Base-by-base conservation (phyloP, 2,888 invertebrate species). In the Eupithecia centaureata region DNA sequence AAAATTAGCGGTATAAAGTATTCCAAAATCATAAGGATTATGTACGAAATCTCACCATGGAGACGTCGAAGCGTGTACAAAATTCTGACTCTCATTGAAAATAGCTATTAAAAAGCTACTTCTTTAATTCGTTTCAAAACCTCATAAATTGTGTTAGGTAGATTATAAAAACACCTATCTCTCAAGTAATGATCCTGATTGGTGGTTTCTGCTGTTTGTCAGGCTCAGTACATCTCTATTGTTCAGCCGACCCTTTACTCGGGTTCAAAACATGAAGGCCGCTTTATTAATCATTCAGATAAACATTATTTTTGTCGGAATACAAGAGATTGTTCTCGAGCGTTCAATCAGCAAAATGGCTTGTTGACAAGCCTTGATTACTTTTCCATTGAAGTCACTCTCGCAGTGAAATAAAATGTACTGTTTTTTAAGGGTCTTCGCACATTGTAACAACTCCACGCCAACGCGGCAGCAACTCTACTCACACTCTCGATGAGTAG, bases 221-320 rank as follows among this genome's bases (percentile, higher is more conserved):
- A 12, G 10, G 47, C 47, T 47, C 10, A 47, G 28, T 30, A n/a
- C 30, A 27, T 8, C 30, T 28, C 5, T 54, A 28, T 30, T 56
- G 54, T 30, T n/a, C 28, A 56, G 30, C n/a, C 54, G 30, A 56
- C 54, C n/a, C 54, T 28, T 56, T 7, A 28, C 30, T 15, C 15
- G 7, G 12, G 47, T 4, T 47, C 4, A 22, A 42, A 10, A 12
- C 18, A 42, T 47, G 18, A 47, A 47, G 47, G 18, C 28, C 7
- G 54, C 27, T 15, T 28, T 18, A 30, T 30, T 30, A 56, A 56
- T 56, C 54, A 18, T 30, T 56, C 30, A 28, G 54, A 56, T 30
- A 28, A 30, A 42, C 42, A 52, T 54, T 10, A 28, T 30, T 56
- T 56, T 30, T 54, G 54, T 56, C n/a, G 12, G 54, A 56, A 56